These are phyloP conservation scores for Eupristina koningsbergeri DNA, from an alignment of 1,140 invertebrate genomes.

Conservation along the genomic window DNA sequence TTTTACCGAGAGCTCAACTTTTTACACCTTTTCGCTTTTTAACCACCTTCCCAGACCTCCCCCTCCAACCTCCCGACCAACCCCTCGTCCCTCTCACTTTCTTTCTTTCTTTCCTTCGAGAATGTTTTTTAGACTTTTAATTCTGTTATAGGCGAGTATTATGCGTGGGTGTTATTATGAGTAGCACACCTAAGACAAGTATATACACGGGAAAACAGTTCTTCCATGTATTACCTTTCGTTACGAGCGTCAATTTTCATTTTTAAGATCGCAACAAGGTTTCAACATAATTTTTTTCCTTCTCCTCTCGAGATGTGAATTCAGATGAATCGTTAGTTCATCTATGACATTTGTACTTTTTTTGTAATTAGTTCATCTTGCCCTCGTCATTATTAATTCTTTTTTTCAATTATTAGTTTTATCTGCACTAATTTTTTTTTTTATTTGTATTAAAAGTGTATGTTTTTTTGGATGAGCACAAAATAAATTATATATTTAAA, in stretches of 20 bases:
- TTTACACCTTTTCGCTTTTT: neutral
- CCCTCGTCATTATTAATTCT: no score
- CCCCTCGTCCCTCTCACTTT: no score
- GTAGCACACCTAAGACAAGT: neutral
- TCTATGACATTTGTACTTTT: neutral
- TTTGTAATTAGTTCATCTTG: neutral
- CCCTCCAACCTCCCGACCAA: no score
- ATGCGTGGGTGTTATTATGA: neutral
- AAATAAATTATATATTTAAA: no score
- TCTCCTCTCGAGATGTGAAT: neutral
- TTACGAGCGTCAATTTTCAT: slow-evolving; percentile 60
- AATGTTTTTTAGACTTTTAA: slow-evolving; percentile 56
- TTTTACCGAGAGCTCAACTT: neutral
- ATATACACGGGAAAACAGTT: neutral
- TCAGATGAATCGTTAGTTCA: neutral
- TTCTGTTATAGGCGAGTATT: slow-evolving; percentile 54
- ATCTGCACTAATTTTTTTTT: no score
- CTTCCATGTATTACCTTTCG: slow-evolving; percentile 43
- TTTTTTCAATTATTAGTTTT: no score
- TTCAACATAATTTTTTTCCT: neutral
- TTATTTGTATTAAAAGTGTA: no score
- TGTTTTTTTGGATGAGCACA: no score
- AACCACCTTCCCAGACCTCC: no score
- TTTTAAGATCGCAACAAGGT: slow-evolving; percentile 49
- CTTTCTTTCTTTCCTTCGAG: neutral